These are phyloP conservation scores for Melanotaenia boesemani DNA, from an alignment of 2,797 vertebrate species.

Conservation along the genomic window DNA sequence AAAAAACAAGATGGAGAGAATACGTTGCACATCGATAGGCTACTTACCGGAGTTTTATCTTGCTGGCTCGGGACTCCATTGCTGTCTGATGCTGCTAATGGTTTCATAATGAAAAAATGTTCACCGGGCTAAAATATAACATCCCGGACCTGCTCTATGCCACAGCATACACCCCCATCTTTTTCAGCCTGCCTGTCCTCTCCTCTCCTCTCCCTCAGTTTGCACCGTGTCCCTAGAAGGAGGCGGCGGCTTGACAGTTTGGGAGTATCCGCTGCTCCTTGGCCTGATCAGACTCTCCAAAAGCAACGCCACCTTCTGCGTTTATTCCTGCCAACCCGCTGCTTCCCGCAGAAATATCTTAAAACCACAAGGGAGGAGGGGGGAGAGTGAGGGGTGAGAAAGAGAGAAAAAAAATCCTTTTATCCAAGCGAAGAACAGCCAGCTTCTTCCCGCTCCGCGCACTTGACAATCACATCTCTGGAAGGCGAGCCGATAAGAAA, in stretches of 20 bases:
- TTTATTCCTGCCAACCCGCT: conserved; percentile 77
- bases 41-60: conserved; percentile 98
- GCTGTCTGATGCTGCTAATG: conserved; percentile 94
- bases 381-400: not conserved
- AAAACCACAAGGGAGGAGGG: conserved; percentile 27
- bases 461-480: conserved; percentile 70
- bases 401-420: conserved; percentile 27
- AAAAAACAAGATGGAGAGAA: conserved; percentile 23
- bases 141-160: conserved; percentile 85
- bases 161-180: conserved; percentile 57
- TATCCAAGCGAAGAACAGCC: conserved; percentile 45
- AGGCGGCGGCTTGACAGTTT: conserved; percentile 77
- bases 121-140: conserved; percentile 88
- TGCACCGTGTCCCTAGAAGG: conserved; percentile 52
- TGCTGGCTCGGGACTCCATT: conserved; percentile 98
- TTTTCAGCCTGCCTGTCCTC: conserved; percentile 64
- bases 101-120: conserved; percentile 96
- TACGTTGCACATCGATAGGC: conserved; percentile 57
- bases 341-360: conserved; percentile 60
- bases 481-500: conserved; percentile 51
- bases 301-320: conserved; percentile 39
- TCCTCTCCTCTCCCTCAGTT: conserved; percentile 49
- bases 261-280: conserved; percentile 85
- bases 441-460: conserved; percentile 25
- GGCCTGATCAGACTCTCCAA: conserved; percentile 63